Evolutionary conservation across 2,888 invertebrate genomes (phyloP).

Genomic region (Atherix ibis): DNA sequence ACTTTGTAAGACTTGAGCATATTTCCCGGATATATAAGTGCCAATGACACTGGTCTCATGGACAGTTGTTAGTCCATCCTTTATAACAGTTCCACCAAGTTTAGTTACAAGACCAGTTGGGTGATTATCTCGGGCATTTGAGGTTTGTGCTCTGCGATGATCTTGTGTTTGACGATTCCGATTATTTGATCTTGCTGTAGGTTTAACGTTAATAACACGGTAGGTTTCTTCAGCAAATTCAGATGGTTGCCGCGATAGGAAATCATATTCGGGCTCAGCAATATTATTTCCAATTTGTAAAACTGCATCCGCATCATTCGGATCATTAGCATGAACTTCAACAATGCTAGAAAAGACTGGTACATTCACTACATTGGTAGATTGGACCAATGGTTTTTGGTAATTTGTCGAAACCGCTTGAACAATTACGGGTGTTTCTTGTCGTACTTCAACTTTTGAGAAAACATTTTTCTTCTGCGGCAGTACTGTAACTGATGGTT

Average conservation of each 20-base stretch:
- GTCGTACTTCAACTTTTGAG: constrained; percentile 29
- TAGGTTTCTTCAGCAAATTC: constrained; percentile 75
- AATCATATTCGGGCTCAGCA: constrained; percentile 70
- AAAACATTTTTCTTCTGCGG: constrained; percentile 16
- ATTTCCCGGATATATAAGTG: constrained; percentile 74
- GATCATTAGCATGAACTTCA: constrained; percentile 34
- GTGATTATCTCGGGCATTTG: constrained; percentile 42
- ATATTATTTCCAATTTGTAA: constrained; percentile 53
- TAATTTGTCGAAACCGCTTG: constrained; percentile 18
- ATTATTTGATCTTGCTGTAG: constrained; percentile 36
- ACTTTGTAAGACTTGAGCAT: constrained; percentile 73
- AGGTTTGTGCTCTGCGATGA: constrained; percentile 26
- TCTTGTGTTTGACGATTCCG: constrained; percentile 19
- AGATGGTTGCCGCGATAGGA: constrained; percentile 67
- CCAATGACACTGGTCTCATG: constrained; percentile 83
- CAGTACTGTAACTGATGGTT: constrained; percentile 13
- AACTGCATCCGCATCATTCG: constrained; percentile 34
- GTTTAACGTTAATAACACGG: constrained; percentile 62
- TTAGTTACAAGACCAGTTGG: constrained; percentile 71
- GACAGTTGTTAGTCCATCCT: constrained; percentile 67
- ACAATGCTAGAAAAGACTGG: constrained; percentile 38
- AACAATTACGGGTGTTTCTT: constrained; percentile 19
- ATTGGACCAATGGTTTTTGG: constrained; percentile 13
- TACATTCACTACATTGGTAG: constrained; percentile 3
- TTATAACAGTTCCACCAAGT: constrained; percentile 67